Evolutionary conservation across 2,113 vertebrate genomes (phyloP).

Genomic region (Amia ocellicauda): DNA sequence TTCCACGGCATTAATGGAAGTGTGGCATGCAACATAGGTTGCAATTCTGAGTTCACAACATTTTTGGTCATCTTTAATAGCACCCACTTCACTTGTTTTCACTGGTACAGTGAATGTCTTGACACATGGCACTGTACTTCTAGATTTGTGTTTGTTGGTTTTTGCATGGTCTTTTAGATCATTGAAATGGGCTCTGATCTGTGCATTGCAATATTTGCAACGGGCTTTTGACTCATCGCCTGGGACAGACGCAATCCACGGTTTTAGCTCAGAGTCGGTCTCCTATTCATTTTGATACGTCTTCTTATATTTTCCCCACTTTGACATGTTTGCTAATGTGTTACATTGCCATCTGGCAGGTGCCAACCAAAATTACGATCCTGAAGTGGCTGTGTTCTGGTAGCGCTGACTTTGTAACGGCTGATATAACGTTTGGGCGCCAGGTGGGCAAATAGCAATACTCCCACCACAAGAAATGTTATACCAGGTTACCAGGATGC

Average conservation of each 20-base stretch:
- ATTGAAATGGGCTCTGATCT: conserved; percentile 3
- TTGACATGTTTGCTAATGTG: too few species aligned
- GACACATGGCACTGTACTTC: neutral
- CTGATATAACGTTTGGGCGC: too few species aligned
- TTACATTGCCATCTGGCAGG: too few species aligned
- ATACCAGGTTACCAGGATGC: too few species aligned
- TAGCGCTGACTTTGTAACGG: too few species aligned
- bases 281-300: conserved; percentile 14
- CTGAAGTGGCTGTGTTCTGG: too few species aligned
- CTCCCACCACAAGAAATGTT: too few species aligned
- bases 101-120: conserved; percentile 1
- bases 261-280: neutral
- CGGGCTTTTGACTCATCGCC: neutral
- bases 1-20: conserved; percentile 23
- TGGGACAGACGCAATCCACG: neutral
- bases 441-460: too few species aligned
- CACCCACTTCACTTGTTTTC: too few species aligned
- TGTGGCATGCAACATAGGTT: conserved; percentile 20
- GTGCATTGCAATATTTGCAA: conserved; percentile 3
- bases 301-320: conserved; percentile 13
- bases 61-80: too few species aligned
- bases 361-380: too few species aligned
- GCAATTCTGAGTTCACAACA: conserved; percentile 8
- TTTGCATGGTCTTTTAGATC: conserved; percentile 6
- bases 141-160: conserved; percentile 11